Conservation (phyloP, 2,797 vertebrate genomes). For the Tokudaia muenninki region DNA sequence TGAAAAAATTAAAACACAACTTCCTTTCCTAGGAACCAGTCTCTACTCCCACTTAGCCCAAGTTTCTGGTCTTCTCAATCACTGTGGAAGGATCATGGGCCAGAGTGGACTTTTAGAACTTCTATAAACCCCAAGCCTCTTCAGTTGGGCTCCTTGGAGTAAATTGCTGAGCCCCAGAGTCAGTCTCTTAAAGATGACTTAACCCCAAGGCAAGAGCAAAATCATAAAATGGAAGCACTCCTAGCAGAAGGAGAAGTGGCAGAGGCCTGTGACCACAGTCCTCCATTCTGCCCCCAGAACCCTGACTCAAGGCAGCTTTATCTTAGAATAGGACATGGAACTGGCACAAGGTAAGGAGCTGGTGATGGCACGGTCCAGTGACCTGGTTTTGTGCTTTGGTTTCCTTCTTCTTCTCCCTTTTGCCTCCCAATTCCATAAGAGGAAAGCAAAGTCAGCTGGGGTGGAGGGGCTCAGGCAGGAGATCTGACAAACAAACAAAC, state of each 20-base stretch:
- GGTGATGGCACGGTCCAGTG: not conserved
- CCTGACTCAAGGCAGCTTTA: not conserved
- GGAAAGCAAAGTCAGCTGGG: not conserved
- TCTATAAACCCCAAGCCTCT: too few relatives aligned
- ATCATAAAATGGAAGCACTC: not conserved
- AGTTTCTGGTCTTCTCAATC: not conserved
- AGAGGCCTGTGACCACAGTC: not conserved
- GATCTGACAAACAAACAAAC: not conserved
- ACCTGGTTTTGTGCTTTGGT: not conserved
- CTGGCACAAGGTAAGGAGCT: not conserved
- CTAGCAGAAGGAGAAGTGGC: not conserved
- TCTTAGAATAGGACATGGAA: not conserved
- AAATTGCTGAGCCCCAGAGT: not conserved
- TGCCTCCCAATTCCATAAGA: not conserved
- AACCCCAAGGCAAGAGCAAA: not conserved
- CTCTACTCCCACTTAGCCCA: not conserved
- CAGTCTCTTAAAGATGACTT: slow-evolving; percentile 5
- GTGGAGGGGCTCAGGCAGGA: not conserved
- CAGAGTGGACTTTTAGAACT: not conserved
- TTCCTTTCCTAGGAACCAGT: not conserved
- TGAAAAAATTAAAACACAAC: slow-evolving; percentile 4
- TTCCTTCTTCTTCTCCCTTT: not conserved
- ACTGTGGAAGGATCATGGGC: too few relatives aligned
- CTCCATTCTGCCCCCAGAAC: not conserved
- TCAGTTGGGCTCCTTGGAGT: not conserved